Conservation (phyloP, 2,888 invertebrate species). For the Lasioglossum oenotherae region DNA sequence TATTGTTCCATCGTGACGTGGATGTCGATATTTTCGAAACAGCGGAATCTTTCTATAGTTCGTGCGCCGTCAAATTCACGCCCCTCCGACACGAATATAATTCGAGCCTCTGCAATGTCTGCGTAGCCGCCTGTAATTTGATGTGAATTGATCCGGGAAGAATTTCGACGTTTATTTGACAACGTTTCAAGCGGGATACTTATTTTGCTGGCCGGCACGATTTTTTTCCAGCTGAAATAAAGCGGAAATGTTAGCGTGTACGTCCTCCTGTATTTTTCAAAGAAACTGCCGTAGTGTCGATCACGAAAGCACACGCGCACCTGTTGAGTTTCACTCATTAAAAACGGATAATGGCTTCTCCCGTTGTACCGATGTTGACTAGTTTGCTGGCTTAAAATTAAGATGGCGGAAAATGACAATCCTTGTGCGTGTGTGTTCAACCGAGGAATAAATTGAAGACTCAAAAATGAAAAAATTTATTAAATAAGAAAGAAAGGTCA, state of each 20-base stretch:
- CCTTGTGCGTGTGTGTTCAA: background rate
- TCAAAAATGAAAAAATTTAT: background rate
- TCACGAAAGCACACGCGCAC: background rate
- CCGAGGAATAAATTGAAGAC: background rate
- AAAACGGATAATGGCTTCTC: background rate
- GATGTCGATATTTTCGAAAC: constrained; percentile 5
- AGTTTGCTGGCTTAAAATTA: background rate
- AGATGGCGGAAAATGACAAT: background rate
- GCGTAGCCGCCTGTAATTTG: background rate
- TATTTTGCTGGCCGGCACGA: background rate
- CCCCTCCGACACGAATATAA: background rate
- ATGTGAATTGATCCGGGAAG: background rate
- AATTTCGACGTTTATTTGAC: background rate
- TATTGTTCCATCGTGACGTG: background rate
- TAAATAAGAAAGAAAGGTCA: too few relatives aligned
- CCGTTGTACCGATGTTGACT: background rate
- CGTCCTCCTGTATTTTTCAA: background rate
- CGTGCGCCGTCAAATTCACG: constrained; percentile 3
- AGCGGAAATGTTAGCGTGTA: background rate
- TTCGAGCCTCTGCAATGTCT: background rate
- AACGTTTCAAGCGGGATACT: background rate
- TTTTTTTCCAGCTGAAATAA: background rate
- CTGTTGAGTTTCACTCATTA: constrained; percentile 1
- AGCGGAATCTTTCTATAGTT: background rate
- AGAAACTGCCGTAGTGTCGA: background rate